A percentile compares a stretch with the other conserved stretches of the same genome.
phyloP scores from a whole-genome alignment of 2,888 invertebrate genomes.

The Dryobota labecula region DNA sequence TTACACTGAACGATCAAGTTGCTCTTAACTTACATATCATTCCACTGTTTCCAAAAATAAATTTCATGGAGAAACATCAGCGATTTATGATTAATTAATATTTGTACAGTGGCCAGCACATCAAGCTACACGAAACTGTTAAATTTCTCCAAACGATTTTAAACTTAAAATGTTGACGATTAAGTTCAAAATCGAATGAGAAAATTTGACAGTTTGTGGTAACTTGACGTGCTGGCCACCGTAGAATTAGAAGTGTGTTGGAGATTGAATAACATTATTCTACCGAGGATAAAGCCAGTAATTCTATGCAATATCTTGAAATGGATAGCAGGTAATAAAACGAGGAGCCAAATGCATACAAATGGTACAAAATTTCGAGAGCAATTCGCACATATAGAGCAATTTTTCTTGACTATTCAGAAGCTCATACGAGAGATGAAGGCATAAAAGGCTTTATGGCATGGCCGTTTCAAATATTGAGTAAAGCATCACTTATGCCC shows the following conservation, averaged over 20 bases:
- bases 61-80: too few relatives aligned
- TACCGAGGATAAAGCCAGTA: neutral
- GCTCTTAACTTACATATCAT: too few relatives aligned
- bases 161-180: too few relatives aligned
- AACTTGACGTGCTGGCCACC: too few relatives aligned
- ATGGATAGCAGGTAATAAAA: slow-evolving; percentile 18
- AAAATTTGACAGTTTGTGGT: too few relatives aligned
- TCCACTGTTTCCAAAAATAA: too few relatives aligned
- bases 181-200: too few relatives aligned
- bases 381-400: slow-evolving; percentile 13
- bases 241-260: neutral
- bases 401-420: slow-evolving; percentile 21
- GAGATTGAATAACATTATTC: slow-evolving; percentile 3
- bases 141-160: too few relatives aligned
- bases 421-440: neutral
- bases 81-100: too few relatives aligned
- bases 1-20: slow-evolving; percentile 12
- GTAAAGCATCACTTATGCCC: neutral
- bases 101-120: too few relatives aligned
- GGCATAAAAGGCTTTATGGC: neutral
- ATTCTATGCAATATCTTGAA: slow-evolving; percentile 27
- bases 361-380: slow-evolving; percentile 5
- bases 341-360: slow-evolving; percentile 6
- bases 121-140: too few relatives aligned
- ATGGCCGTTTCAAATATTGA: neutral